Base-by-base conservation (phyloP, 2,113 vertebrate species). In the Poeciliopsis turrubarensis region DNA sequence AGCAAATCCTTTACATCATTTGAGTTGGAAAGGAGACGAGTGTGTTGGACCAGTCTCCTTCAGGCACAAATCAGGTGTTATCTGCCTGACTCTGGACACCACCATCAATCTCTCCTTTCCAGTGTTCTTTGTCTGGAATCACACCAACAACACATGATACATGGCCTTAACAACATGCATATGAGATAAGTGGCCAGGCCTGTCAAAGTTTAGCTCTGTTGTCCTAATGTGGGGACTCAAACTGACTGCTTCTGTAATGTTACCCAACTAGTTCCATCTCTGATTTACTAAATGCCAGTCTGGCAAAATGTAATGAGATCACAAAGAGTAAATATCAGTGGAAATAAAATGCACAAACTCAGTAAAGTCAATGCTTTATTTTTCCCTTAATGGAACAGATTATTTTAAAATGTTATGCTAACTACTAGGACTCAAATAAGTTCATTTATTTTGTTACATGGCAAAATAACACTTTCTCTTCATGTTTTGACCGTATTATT, bases 21-120 rank as follows among this genome's bases (percentile, higher is more conserved):
- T 37, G 87, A 83, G 89, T 88, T 62, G 73, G 82, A 68, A 70
- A 72, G 72, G 73, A 79, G 88, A 81, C 87, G 79, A 70, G 75
- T 60, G 84, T 62, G 76, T 78, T 82, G 65, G 87, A 80, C 87
- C 81, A 83, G 81, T 80, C 84, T 92, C 92, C 90, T 90, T 85
- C 89, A 89, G 92, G 92, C 86, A 85, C 86, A 57, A 91, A 92
- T 93, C 91, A 90, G 90, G 89, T 90, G 89, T 93, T 93, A 95
- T 94, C 92, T 92, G 87, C 92, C 92, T 88, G 87, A 91, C 83
- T 90, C 85, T 83, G 85, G 91, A 94, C 91, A 91, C 64, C 82
- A n/a, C 91, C 92, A 94, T 94, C 93, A 92, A 93, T 93, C 91
- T 93, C 87, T 78, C 80, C 83, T 77, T 86, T 90, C 91, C 87